Evolutionary conservation across 1,140 invertebrate genomes (phyloP).

Genomic region (Vollenhovia emeryi): DNA sequence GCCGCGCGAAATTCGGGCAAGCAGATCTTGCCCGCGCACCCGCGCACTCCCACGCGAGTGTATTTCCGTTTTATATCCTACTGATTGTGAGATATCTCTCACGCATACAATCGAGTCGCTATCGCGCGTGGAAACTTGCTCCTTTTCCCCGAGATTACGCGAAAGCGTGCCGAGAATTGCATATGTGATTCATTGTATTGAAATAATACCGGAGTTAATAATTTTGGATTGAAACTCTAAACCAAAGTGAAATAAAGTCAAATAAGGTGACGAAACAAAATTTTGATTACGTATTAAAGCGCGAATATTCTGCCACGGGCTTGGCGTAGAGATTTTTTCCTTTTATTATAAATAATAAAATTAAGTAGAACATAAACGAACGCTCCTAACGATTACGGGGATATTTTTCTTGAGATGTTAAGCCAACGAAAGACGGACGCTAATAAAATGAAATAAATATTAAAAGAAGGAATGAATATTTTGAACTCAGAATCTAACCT

Average conservation of each 20-base stretch:
- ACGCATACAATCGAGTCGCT: constrained; percentile 26
- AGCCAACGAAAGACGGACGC: background rate
- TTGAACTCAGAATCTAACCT: constrained; percentile 64
- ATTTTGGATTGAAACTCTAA: background rate
- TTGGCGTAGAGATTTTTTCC: background rate
- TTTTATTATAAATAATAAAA: background rate
- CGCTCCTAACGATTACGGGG: background rate
- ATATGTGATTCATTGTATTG: background rate
- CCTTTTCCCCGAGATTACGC: constrained; percentile 2
- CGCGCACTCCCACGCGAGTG: constrained; percentile 46
- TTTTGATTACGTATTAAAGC: background rate
- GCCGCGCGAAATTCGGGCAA: constrained; percentile 32
- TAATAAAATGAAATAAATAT: too few relatives aligned
- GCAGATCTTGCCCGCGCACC: constrained; percentile 18
- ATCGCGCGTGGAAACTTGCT: constrained; percentile 4
- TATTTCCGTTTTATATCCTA: constrained; percentile 57
- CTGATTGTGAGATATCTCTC: constrained; percentile 48
- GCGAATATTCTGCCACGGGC: background rate
- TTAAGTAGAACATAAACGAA: background rate
- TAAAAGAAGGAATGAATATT: too few relatives aligned
- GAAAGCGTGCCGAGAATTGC: background rate
- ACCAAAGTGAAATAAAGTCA: background rate
- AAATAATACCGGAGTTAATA: background rate
- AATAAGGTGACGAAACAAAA: background rate
- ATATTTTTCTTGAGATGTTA: background rate